Percentiles rank a stretch among this genome's conserved stretches.
phyloP scores from a whole-genome alignment of 2,113 vertebrate species.

The Protobothrops flavoviridis region DNA sequence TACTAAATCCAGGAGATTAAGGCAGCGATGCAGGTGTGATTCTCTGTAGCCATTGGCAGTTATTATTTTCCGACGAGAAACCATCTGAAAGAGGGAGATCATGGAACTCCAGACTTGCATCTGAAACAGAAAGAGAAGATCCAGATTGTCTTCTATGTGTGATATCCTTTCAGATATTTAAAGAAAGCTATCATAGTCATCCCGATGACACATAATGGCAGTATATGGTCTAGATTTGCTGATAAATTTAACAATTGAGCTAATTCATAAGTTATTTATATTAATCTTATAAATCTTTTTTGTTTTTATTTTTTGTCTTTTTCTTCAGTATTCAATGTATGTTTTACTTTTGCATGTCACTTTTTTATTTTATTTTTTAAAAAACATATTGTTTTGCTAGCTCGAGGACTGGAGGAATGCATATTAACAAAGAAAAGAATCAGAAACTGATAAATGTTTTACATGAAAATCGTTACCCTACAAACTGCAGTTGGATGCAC shows the following conservation, averaged over 20 bases:
- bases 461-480: background rate
- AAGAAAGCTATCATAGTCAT: background rate
- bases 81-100: slow-evolving; percentile 53
- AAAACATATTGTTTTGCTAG: background rate
- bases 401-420: background rate
- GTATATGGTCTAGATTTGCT: background rate
- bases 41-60: slow-evolving; percentile 51
- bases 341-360: background rate
- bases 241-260: background rate
- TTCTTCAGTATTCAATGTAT: background rate
- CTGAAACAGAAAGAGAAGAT: slow-evolving; percentile 10
- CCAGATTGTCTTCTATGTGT: background rate
- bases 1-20: slow-evolving; percentile 77
- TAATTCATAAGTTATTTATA: background rate
- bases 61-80: slow-evolving; percentile 75
- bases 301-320: background rate
- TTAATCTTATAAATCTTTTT: background rate
- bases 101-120: slow-evolving; percentile 51
- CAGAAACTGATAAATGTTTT: background rate
- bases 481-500: background rate
- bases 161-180: background rate
- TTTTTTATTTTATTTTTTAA: background rate
- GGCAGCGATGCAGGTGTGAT: slow-evolving; percentile 77
- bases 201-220: background rate
- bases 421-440: background rate